phyloP scores from a whole-genome alignment of 2,888 invertebrate species.

The Drosophila pseudotalamancana region DNA sequence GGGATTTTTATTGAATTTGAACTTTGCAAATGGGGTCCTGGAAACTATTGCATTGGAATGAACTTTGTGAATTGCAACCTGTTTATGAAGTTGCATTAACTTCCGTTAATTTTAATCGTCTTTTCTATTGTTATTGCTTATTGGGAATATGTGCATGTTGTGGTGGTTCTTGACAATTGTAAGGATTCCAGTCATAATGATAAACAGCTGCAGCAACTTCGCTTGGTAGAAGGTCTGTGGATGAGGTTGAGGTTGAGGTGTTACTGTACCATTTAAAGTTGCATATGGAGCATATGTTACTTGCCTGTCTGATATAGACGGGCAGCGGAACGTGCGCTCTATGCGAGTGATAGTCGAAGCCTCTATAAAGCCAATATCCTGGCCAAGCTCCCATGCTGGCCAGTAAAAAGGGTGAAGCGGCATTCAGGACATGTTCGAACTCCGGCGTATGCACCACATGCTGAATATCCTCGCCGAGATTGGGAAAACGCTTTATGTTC shows the following conservation, averaged over 20 bases:
- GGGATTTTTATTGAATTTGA: not conserved
- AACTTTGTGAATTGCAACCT: constrained; percentile 3
- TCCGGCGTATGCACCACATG: constrained; percentile 52
- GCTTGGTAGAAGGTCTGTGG: constrained; percentile 73
- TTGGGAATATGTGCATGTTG: constrained; percentile 8
- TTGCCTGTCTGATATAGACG: constrained; percentile 69
- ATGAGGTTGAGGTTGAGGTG: no score
- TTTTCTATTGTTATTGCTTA: not conserved
- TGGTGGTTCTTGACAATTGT: constrained; percentile 40
- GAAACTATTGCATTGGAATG: not conserved
- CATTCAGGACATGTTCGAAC: constrained; percentile 46
- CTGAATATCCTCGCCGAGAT: constrained; percentile 67
- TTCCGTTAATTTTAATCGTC: not conserved
- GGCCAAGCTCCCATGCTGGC: constrained; percentile 72
- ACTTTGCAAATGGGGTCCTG: not conserved
- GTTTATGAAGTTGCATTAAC: not conserved
- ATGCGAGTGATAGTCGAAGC: constrained; percentile 65
- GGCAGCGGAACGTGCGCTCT: constrained; percentile 55
- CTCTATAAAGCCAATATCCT: constrained; percentile 68
- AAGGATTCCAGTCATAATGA: constrained; percentile 62
- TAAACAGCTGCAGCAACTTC: constrained; percentile 63
- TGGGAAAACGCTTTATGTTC: constrained; percentile 9
- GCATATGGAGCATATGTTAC: no score
- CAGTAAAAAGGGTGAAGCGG: constrained; percentile 60
- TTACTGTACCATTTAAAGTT: no score